A percentile compares a stretch with the other conserved stretches of the same genome.
phyloP scores from a whole-genome alignment of 2,888 invertebrate genomes.

The Pachliopta kotzebuea region DNA sequence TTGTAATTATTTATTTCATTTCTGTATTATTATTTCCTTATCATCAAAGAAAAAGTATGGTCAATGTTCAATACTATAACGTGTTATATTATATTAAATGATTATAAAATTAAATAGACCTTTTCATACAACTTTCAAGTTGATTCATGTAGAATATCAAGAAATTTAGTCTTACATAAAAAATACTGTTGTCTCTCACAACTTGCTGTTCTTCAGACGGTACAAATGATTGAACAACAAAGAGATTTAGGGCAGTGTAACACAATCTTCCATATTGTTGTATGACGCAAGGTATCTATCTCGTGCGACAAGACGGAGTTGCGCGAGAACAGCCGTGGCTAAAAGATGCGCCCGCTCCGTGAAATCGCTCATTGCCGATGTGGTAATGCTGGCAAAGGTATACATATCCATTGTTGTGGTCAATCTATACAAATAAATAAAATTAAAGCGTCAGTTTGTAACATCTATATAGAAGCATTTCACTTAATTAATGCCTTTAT shows the following conservation, averaged over 20 bases:
- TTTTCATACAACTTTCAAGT: no score
- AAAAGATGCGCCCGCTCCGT: constrained; percentile 74
- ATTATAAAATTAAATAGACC: no score
- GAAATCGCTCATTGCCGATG: constrained; percentile 68
- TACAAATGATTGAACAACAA: constrained; percentile 62
- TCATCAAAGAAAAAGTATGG: no score
- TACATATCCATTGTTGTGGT: constrained; percentile 17
- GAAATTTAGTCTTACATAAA: no score
- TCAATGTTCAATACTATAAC: no score
- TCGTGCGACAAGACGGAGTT: constrained; percentile 57
- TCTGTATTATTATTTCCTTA: no score
- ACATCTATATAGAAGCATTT: background rate
- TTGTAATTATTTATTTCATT: no score
- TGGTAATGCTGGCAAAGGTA: constrained; percentile 36
- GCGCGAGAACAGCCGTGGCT: constrained; percentile 69
- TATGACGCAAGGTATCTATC: constrained; percentile 69
- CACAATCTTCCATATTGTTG: constrained; percentile 67
- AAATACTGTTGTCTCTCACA: background rate
- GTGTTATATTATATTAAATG: no score
- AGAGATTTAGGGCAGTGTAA: constrained; percentile 74
- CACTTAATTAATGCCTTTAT: no score
- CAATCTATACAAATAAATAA: background rate
- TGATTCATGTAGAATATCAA: no score
- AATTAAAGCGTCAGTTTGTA: background rate
- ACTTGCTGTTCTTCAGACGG: constrained; percentile 41